These are phyloP conservation scores for Gallinago media DNA, from an alignment of 2,113 vertebrate species.

Conservation along the genomic window DNA sequence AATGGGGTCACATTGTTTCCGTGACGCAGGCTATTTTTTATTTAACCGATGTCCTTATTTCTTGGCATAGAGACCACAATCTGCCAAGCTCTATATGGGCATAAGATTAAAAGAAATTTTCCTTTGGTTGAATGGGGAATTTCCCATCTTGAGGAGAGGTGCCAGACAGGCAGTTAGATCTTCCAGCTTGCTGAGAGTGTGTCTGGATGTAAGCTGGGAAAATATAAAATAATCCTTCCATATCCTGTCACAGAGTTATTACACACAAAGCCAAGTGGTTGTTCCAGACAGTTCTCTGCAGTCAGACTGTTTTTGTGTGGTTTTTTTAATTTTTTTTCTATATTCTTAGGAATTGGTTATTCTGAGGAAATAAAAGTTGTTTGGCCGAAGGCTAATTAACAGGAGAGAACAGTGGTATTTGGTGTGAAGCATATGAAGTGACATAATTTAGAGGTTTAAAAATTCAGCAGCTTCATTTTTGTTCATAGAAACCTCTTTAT, in stretches of 20 bases:
- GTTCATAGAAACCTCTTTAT: background rate
- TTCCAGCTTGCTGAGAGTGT: background rate
- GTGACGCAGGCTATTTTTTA: background rate
- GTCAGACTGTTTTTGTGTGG: background rate
- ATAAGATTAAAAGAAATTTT: constrained; percentile 25
- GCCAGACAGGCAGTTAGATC: background rate
- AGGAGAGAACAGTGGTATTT: background rate
- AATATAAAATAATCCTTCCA: constrained; percentile 23
- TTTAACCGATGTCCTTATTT: background rate
- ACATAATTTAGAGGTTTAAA: background rate
- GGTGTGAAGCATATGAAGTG: background rate
- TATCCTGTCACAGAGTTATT: constrained; percentile 40
- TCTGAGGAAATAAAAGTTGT: background rate
- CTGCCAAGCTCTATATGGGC: background rate
- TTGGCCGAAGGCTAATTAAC: background rate
- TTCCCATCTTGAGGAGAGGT: background rate
- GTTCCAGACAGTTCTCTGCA: constrained; percentile 14
- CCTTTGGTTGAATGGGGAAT: background rate
- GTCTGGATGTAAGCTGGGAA: constrained; percentile 27
- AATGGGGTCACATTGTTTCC: background rate
- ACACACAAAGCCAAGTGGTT: background rate
- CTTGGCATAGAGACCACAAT: background rate
- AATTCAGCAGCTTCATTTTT: background rate
- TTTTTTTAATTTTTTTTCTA: background rate
- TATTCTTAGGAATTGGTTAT: background rate